These are phyloP conservation scores for Drosophila aff. DNA, from an alignment of 1,140 invertebrate species.

Conservation along the genomic window DNA sequence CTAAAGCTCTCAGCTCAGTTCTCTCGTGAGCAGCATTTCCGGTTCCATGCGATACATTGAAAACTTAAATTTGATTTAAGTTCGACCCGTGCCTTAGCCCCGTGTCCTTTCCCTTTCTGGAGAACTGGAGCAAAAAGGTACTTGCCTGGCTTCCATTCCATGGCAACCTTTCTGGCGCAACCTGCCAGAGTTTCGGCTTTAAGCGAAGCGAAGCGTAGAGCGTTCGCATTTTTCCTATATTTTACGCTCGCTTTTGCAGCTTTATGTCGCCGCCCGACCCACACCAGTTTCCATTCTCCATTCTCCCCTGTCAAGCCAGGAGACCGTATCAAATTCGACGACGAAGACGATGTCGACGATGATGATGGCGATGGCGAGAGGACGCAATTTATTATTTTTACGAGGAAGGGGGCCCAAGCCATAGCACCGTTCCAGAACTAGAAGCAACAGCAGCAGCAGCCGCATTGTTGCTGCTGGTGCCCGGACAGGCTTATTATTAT, in stretches of 20 bases:
- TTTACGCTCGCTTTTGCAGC: constrained; percentile 48
- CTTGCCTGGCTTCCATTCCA: constrained; percentile 65
- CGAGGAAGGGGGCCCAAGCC: constrained; percentile 52
- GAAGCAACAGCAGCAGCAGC: constrained; percentile 15
- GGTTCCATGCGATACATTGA: constrained; percentile 48
- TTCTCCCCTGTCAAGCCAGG: constrained; percentile 39
- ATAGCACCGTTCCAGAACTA: constrained; percentile 27
- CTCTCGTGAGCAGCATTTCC: constrained; percentile 53
- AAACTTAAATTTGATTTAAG: constrained; percentile 77
- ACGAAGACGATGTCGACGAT: constrained; percentile 42
- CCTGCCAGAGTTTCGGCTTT: constrained; percentile 52
- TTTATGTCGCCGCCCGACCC: constrained; percentile 57
- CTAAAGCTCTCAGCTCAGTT: constrained; percentile 31
- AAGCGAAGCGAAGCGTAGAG: constrained; percentile 38
- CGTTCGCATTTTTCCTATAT: constrained; percentile 65
- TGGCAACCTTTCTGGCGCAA: constrained; percentile 35
- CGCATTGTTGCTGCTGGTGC: constrained; percentile 56
- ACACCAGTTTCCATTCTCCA: constrained; percentile 36
- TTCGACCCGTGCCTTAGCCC: constrained; percentile 15
- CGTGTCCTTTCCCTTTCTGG: constrained; percentile 11
- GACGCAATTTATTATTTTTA: constrained; percentile 81
- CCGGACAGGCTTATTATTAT: constrained; percentile 71
- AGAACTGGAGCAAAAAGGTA: constrained; percentile 38
- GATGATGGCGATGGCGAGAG: constrained; percentile 28
- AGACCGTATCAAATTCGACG: constrained; percentile 75